Conservation (phyloP, 2,888 invertebrate genomes). For the Aphidoletes aphidimyza region DNA sequence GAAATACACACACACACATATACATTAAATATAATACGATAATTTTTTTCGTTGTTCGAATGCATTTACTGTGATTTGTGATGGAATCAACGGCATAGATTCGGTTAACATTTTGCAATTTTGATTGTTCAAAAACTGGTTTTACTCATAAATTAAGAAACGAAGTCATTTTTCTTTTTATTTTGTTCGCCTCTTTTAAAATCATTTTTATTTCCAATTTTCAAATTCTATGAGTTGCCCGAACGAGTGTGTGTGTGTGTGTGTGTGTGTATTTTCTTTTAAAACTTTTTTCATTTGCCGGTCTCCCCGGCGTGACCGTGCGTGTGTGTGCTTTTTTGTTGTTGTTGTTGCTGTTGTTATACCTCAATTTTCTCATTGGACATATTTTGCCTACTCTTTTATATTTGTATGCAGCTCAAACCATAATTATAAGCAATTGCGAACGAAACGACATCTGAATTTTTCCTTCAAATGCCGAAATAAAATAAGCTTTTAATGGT, state of each 20-base stretch:
- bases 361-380: not conserved
- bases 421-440: not conserved
- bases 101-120: not conserved
- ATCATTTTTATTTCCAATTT: slow-evolving; percentile 6
- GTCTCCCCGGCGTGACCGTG: not conserved
- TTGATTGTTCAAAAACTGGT: slow-evolving; percentile 13
- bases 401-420: not conserved
- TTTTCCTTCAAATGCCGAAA: not conserved
- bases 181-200: not conserved
- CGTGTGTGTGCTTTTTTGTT: not conserved
- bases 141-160: slow-evolving; percentile 16
- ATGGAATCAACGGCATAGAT: slow-evolving; percentile 24
- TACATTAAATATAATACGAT: not conserved
- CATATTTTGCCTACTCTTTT: not conserved
- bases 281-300: not conserved
- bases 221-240: too few species aligned
- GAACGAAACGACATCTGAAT: not conserved
- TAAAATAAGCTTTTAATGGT: not conserved
- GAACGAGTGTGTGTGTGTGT: too few species aligned
- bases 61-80: slow-evolving; percentile 1
- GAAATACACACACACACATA: too few species aligned
- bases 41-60: slow-evolving; percentile 12
- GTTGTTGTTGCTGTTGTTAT: not conserved
- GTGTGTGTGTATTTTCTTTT: too few species aligned
- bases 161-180: not conserved